Evolutionary conservation across 2,888 invertebrate species (phyloP), one percentile per base, ranked within the genome.

Genomic region (Galerucella nymphaeae): DNA sequence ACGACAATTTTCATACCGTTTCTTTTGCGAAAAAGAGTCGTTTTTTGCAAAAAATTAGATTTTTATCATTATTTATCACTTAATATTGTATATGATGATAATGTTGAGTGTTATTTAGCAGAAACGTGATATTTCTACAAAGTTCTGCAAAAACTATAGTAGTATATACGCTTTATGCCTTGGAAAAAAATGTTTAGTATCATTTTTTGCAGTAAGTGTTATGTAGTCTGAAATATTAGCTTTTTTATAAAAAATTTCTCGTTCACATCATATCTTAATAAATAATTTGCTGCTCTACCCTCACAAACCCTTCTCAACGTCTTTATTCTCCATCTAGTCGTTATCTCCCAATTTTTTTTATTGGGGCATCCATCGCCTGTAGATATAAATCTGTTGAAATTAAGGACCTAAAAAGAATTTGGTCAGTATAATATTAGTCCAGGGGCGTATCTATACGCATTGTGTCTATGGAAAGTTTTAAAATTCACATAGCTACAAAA

Each of bases 311-410:
- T 59, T 59, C 30, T 30, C 30, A 11, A 30, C 14, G 14, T 38
- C 13, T 59, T 38, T 14, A 30, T 59, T 38, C 58, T 38, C 23
- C 30, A 59, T 59, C 58, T 20, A 23, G 20, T 59, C 58, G 58
- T 59, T 59, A 30, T 59, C 58, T 59, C 38, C 30, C 58, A 59
- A 59, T 59, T 59, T 59, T 59, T 59, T 30, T 23, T 14, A 9
- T 5, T 45, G 4, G 45, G 45, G 8, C 58, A 30, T 59, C 58
- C 58, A 59, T 59, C 58, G 58, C 3, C 30, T 38, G 10, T 59
- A 14, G 58, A 59, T 59, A 30, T 59, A 30, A 59, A 59, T 59
- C 58, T 59, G n/a, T 9, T 23, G 23, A 14, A 59, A 59, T 30
- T 59, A 59, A 59, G 58, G 58, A 23, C 23, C 14, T 11, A 59